phyloP scores from a whole-genome alignment of 2,888 invertebrate genomes.

The Thymelicus acteon region DNA sequence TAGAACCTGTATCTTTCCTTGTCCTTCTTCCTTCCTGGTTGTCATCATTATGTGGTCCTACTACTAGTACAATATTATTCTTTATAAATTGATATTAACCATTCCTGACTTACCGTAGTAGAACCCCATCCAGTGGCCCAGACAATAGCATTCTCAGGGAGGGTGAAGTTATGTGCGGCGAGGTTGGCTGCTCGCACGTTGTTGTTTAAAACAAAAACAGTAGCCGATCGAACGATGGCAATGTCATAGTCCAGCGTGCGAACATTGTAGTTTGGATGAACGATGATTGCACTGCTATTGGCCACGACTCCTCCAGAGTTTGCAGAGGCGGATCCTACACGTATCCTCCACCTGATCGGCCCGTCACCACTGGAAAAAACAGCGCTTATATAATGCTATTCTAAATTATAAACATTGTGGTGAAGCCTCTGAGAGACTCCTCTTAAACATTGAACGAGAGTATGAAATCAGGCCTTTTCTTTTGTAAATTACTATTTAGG shows the following conservation, averaged over 20 bases:
- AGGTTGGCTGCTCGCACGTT: conserved; percentile 46
- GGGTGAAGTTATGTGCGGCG: conserved; percentile 49
- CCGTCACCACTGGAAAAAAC: conserved; percentile 49
- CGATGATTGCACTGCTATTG: conserved; percentile 40
- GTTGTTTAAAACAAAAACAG: conserved; percentile 40
- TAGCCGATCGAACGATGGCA: conserved; percentile 54
- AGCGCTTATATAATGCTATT: too few species aligned
- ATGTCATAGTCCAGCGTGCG: conserved; percentile 55
- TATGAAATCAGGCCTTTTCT: too few species aligned
- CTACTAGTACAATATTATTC: too few species aligned
- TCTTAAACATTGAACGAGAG: too few species aligned
- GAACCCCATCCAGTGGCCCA: conserved; percentile 56
- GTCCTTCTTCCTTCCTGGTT: too few species aligned
- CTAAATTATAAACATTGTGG: too few species aligned
- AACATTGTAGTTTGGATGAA: conserved; percentile 60
- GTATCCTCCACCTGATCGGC: conserved; percentile 52
- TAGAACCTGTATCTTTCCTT: too few species aligned
- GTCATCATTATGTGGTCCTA: too few species aligned
- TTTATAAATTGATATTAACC: too few species aligned
- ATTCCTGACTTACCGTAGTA: conserved; percentile 45
- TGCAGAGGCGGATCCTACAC: conserved; percentile 59
- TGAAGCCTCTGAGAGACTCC: too few species aligned
- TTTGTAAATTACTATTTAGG: too few species aligned
- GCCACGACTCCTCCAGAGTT: conserved; percentile 57
- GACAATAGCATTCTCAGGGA: conserved; percentile 51